Evolutionary conservation across 2,888 invertebrate species (phyloP).

Genomic region (Pollenia angustigena): DNA sequence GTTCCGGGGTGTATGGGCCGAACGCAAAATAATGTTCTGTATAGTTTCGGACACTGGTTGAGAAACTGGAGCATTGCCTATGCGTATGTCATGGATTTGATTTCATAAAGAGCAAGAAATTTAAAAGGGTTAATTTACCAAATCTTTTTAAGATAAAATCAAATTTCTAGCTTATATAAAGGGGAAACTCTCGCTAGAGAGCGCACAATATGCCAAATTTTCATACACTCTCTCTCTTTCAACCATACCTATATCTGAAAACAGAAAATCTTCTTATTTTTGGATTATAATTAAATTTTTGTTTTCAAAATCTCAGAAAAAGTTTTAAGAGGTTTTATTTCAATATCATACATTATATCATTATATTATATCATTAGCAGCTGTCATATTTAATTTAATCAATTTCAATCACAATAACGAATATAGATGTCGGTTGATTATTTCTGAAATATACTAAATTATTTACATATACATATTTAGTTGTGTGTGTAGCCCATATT

Average conservation of each 20-base stretch:
- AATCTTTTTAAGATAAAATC: too few species aligned
- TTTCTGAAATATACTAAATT: constrained; percentile 1
- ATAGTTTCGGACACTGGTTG: too few species aligned
- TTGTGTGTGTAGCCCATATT: not conserved
- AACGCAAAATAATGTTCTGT: too few species aligned
- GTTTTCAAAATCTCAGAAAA: not conserved
- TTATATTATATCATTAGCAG: not conserved
- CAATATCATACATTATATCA: not conserved
- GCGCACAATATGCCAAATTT: too few species aligned
- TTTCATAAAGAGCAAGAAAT: too few species aligned
- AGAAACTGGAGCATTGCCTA: too few species aligned
- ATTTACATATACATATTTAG: not conserved
- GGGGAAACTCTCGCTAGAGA: too few species aligned
- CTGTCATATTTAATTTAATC: constrained; percentile 27
- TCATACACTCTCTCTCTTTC: too few species aligned
- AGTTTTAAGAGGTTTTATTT: not conserved
- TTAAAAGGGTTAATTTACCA: too few species aligned
- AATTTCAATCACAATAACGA: not conserved
- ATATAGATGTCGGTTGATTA: not conserved
- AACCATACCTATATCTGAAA: not conserved
- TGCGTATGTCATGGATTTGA: too few species aligned
- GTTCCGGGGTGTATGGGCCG: too few species aligned
- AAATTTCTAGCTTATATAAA: too few species aligned
- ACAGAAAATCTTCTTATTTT: not conserved
- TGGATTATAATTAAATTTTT: not conserved